A percentile compares a stretch with the other conserved stretches of the same genome.
Evolutionary conservation across 2,797 vertebrate genomes (phyloP).

Genomic region (Gambelia wislizenii): DNA sequence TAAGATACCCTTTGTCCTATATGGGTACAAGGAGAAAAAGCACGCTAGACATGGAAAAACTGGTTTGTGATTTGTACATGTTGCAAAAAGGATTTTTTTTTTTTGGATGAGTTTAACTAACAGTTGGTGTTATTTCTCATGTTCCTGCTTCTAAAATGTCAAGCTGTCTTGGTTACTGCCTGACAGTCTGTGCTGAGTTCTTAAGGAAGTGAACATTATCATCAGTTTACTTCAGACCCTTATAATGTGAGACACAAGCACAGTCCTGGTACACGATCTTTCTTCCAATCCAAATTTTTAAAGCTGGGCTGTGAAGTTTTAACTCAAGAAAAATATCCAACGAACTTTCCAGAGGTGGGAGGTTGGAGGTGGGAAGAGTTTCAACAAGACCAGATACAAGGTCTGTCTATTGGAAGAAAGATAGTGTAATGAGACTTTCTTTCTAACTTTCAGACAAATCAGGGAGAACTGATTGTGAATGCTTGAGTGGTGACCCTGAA

Average conservation of each 20-base stretch:
- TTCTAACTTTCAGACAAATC: no score
- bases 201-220: background rate
- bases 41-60: background rate
- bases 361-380: background rate
- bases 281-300: background rate
- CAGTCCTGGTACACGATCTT: background rate
- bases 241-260: background rate
- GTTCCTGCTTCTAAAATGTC: slow-evolving; percentile 25
- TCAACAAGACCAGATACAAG: background rate
- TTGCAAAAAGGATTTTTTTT: background rate
- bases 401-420: no score
- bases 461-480: no score
- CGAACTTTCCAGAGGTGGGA: background rate
- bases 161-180: slow-evolving; percentile 28
- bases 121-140: slow-evolving; percentile 32
- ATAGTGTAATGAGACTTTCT: no score
- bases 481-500: no score
- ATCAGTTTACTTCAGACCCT: background rate
- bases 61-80: background rate
- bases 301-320: background rate
- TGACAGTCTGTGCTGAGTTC: slow-evolving; percentile 9
- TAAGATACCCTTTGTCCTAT: background rate
- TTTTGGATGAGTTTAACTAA: slow-evolving; percentile 26
- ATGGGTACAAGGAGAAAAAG: background rate
- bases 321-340: background rate